These are phyloP conservation scores for Euura lappo DNA, from an alignment of 1,140 invertebrate genomes.

Conservation along the genomic window DNA sequence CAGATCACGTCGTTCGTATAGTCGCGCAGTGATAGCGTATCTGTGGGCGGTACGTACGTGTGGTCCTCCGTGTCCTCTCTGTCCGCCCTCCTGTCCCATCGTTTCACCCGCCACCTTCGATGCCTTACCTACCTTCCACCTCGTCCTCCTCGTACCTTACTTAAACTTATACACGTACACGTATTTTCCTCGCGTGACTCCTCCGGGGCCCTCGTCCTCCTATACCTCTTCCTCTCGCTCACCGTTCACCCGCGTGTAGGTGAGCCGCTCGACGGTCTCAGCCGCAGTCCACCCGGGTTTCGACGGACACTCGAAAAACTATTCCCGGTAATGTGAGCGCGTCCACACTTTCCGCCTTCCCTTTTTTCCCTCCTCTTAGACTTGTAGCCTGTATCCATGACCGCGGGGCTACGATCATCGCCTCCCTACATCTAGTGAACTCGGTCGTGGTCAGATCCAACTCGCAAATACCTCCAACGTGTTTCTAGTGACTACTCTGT, in stretches of 20 bases:
- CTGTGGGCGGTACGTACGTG: conserved; percentile 59
- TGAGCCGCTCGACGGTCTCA: no score
- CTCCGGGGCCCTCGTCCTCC: no score
- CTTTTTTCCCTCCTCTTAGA: conserved; percentile 25
- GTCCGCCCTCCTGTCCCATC: conserved; percentile 9
- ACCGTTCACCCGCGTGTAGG: no score
- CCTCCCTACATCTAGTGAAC: no score
- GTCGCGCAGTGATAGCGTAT: conserved; percentile 55
- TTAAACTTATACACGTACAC: no score
- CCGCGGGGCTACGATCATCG: no score
- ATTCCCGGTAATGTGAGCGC: not conserved
- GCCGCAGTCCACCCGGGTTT: no score
- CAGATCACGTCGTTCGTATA: conserved; percentile 56
- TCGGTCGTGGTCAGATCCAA: no score
- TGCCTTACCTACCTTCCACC: not conserved
- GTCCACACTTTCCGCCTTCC: not conserved
- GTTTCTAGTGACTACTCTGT: no score
- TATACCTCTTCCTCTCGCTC: no score
- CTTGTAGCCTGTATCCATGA: conserved; percentile 13
- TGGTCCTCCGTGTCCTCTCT: conserved; percentile 51
- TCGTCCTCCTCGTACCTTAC: not conserved
- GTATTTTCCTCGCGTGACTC: no score
- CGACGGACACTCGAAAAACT: not conserved
- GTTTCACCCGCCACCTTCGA: conserved; percentile 7
- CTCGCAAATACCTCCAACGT: no score